Conservation (phyloP, 2,888 invertebrate species). For the Agrotis clavis region DNA sequence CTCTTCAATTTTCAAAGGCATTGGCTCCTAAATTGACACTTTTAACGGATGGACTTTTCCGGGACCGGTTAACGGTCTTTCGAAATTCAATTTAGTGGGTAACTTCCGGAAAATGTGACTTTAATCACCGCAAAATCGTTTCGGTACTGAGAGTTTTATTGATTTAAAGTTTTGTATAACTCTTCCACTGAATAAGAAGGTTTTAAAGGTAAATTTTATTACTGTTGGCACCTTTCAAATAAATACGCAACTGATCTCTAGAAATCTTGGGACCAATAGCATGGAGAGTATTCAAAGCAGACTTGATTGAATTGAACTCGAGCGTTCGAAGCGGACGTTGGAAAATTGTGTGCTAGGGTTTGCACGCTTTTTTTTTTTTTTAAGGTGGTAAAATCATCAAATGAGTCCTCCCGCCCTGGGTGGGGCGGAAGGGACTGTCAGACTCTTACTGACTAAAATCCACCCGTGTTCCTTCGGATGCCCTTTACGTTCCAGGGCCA, state of each 20-base stretch:
- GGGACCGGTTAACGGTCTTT: background rate
- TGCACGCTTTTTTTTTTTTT: too few species aligned
- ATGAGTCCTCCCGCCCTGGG: too few species aligned
- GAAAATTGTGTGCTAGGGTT: constrained; percentile 9
- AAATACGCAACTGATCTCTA: background rate
- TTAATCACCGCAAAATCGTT: constrained; percentile 25
- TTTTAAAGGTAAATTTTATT: background rate
- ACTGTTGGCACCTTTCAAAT: background rate
- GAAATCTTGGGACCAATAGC: background rate
- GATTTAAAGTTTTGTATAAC: background rate
- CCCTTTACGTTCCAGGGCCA: too few species aligned
- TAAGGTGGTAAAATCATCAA: too few species aligned
- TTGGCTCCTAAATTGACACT: constrained; percentile 9
- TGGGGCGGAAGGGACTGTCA: too few species aligned
- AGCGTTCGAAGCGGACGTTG: background rate
- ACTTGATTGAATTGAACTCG: constrained; percentile 13
- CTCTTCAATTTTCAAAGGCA: constrained; percentile 1
- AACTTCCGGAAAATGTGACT: constrained; percentile 6
- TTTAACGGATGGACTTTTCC: constrained; percentile 20
- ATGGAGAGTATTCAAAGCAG: background rate
- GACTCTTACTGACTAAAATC: too few species aligned
- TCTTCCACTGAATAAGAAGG: background rate
- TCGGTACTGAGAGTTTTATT: background rate
- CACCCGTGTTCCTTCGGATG: too few species aligned
- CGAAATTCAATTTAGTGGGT: constrained; percentile 19